These are phyloP conservation scores for Triops cancriformis DNA, from an alignment of 1,140 invertebrate species.

Conservation along the genomic window DNA sequence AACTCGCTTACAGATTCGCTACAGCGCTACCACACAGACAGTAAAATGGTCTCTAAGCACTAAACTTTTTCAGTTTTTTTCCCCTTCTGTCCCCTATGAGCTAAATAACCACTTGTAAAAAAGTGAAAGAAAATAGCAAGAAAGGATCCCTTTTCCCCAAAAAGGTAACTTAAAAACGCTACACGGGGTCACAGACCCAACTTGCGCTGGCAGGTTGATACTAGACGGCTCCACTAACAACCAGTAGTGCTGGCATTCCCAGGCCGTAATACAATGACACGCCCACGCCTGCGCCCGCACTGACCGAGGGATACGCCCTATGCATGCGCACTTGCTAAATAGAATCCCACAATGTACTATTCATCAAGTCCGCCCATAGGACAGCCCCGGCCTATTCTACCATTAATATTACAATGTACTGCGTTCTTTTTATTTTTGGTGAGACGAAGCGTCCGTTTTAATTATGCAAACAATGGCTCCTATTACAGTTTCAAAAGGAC, in stretches of 20 bases:
- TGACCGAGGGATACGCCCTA: not conserved
- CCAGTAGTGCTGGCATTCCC: not conserved
- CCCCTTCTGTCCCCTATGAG: not conserved
- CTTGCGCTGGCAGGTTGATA: not conserved
- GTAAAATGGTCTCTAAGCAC: slow-evolving; percentile 4
- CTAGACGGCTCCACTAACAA: not conserved
- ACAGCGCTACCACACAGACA: slow-evolving; percentile 9
- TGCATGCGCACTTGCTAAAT: not conserved
- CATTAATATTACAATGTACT: not conserved
- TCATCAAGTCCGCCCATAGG: not conserved
- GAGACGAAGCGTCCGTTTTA: not conserved
- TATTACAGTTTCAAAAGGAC: not conserved
- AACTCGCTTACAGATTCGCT: not conserved
- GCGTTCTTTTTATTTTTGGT: not conserved
- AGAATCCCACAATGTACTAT: not conserved
- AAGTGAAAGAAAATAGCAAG: not conserved
- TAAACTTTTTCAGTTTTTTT: not conserved
- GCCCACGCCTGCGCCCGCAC: not conserved
- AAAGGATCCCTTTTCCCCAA: not conserved
- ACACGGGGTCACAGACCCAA: not conserved
- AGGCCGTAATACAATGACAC: not conserved
- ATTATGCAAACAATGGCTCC: not conserved
- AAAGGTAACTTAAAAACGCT: slow-evolving; percentile 6
- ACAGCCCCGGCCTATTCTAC: not conserved
- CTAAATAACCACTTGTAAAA: slow-evolving; percentile 1